Evolutionary conservation across 2,888 invertebrate species (phyloP), one percentile per base, ranked within the genome.

Genomic region (Cosmopolites sordidus): DNA sequence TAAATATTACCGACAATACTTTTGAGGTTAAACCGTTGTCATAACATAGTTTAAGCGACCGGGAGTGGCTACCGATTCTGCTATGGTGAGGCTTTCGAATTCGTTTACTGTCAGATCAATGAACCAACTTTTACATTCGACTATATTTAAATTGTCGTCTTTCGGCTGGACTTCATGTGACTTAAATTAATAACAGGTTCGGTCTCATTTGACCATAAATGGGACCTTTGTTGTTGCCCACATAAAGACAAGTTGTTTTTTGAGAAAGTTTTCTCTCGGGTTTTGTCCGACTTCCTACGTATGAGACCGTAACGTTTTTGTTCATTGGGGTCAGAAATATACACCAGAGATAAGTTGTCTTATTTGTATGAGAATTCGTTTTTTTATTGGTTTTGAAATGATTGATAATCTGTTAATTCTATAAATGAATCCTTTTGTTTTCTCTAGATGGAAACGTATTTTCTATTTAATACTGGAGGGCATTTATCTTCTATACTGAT

Each of bases 141-240:
- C 11, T 33, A 33, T 33, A 12, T 33, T 33, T 33, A 33, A 33
- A 33, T 33, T 33, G 33, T n/a, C n/a, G n/a, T 33, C 11, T 33
- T 33, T 33, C 12, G 33, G n/a, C 33, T 12, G n/a, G 33, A 12
- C 11, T 33, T 33, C 33, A 4, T n/a, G 8, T 11, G 12, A 12
- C 12, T 33, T 12, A 33, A n/a, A n/a, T n/a, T 4, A 33, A 12
- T 33, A 33, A 33, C 33, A 12, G n/a, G 33, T 33, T 4, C 33
- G 33, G 33, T 11, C 33, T 33, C 33, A 33, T 33, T 33, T 12
- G 18, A 30, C 46, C 40, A 33, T 50, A 54, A 16, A 45, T 9
- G 17, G 37, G 33, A 12, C 18, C 9, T 43, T 43, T 52, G 9
- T 38, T 4, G 9, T 45, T 33, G 33, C 33, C 33, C 11, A 33